These are phyloP conservation scores for Pagrus major DNA, from an alignment of 2,113 vertebrate species.

Conservation along the genomic window DNA sequence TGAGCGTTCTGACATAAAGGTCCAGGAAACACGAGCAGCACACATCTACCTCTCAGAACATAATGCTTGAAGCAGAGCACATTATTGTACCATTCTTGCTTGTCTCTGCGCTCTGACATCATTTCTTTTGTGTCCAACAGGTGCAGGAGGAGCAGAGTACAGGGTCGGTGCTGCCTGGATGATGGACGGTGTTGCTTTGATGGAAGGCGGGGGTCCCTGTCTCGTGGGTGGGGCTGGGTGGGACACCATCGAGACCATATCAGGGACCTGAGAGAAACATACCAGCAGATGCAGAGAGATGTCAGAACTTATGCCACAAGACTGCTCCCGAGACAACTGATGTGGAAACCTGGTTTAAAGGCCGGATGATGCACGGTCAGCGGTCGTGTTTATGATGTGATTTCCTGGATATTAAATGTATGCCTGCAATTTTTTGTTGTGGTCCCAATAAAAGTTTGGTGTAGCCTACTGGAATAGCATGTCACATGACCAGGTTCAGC, in stretches of 20 bases:
- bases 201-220: conserved; percentile 62
- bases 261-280: conserved; percentile 67
- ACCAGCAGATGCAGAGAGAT: not conserved
- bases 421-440: no score
- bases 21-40: not conserved
- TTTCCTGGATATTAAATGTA: no score
- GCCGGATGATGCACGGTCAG: no score
- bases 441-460: no score
- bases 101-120: conserved; percentile 83
- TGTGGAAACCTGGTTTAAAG: not conserved
- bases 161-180: conserved; percentile 89
- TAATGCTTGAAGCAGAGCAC: not conserved
- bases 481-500: not conserved
- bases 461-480: no score
- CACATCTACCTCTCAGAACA: not conserved
- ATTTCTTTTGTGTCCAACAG: conserved; percentile 63
- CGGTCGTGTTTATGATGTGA: no score
- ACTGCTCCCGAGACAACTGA: not conserved
- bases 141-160: conserved; percentile 83
- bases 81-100: conserved; percentile 84
- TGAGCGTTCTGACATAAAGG: not conserved
- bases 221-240: conserved; percentile 60
- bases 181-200: conserved; percentile 83
- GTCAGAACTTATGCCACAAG: not conserved
- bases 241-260: conserved; percentile 79